phyloP scores from a whole-genome alignment of 2,797 vertebrate species.

The Periophthalmus magnuspinnatus region DNA sequence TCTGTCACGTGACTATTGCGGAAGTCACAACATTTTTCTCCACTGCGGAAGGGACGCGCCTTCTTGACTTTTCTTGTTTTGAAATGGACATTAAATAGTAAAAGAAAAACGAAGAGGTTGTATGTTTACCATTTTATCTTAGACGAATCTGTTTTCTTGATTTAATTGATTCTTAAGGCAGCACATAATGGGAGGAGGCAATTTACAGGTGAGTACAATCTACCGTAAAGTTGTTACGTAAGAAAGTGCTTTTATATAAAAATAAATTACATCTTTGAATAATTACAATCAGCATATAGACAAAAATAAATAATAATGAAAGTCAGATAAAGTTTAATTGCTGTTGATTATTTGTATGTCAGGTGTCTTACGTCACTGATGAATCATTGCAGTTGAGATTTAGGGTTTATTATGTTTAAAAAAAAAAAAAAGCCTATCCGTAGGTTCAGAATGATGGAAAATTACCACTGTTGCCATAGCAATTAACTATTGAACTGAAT shows the following conservation, averaged over 20 bases:
- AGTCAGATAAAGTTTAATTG: background rate
- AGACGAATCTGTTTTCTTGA: background rate
- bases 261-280: background rate
- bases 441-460: no score
- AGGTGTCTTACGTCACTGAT: background rate
- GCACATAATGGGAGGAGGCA: slow-evolving; percentile 53
- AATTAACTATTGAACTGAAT: no score
- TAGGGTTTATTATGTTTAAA: background rate
- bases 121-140: background rate
- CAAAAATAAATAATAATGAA: background rate
- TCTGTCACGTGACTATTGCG: slow-evolving; percentile 58
- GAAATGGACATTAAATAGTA: slow-evolving; percentile 1
- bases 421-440: no score
- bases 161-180: background rate
- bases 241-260: background rate
- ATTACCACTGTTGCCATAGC: no score
- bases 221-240: slow-evolving; percentile 16
- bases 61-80: slow-evolving; percentile 1
- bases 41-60: slow-evolving; percentile 54
- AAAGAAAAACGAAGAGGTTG: background rate
- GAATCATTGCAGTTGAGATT: background rate
- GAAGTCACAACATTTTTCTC: slow-evolving; percentile 48
- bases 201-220: slow-evolving; percentile 69
- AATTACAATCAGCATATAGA: background rate
- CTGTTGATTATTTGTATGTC: background rate